phyloP scores from a whole-genome alignment of 2,113 vertebrate genomes.

The Scalopus aquaticus region DNA sequence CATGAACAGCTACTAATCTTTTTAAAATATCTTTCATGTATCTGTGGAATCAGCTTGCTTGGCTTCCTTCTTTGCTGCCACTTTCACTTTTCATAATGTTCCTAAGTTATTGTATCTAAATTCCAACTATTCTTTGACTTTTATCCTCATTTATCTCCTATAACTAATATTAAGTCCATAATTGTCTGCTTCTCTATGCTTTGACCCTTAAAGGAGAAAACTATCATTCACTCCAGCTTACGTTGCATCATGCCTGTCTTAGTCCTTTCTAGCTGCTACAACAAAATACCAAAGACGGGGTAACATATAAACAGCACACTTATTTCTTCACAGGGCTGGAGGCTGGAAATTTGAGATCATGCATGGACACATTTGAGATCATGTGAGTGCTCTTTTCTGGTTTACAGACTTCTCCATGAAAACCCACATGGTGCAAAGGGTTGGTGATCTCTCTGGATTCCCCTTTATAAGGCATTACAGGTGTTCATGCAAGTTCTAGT shows the following conservation, averaged over 20 bases:
- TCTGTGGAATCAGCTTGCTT: background rate
- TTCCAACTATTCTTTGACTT: background rate
- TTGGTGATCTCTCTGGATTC: no score
- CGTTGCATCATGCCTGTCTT: background rate
- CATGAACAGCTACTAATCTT: background rate
- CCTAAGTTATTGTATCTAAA: no score
- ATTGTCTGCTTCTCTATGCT: background rate
- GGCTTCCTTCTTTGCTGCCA: background rate
- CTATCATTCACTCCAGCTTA: background rate
- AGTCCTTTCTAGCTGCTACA: background rate
- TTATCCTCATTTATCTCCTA: background rate
- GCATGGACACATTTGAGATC: no score
- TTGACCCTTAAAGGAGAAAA: background rate
- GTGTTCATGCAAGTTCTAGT: background rate
- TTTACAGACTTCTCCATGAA: background rate
- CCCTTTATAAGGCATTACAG: no score
- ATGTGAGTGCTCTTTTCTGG: background rate
- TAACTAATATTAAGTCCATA: background rate
- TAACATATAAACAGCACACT: background rate
- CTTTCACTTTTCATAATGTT: background rate
- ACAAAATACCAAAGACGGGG: background rate
- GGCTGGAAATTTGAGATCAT: background rate
- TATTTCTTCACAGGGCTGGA: background rate
- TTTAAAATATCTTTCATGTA: background rate
- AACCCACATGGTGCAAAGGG: background rate